These are phyloP conservation scores for Dolichallabes microphthalmus DNA, from an alignment of 2,113 vertebrate genomes.

Conservation along the genomic window DNA sequence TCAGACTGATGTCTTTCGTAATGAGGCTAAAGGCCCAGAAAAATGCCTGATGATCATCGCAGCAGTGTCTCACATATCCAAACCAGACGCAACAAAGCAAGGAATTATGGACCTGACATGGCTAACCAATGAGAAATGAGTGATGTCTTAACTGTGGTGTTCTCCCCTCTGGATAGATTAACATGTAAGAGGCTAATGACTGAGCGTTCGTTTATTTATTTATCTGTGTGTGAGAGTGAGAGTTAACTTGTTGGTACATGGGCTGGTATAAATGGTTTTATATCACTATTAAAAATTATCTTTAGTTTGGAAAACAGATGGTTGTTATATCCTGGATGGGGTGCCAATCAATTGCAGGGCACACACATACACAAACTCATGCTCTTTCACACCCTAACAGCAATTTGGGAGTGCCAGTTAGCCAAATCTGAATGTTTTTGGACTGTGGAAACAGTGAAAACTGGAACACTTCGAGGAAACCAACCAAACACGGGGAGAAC, in stretches of 20 bases:
- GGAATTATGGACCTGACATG: slow-evolving; percentile 32
- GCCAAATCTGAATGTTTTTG: no score
- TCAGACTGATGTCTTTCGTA: slow-evolving; percentile 32
- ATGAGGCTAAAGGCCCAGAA: slow-evolving; percentile 30
- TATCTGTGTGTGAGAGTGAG: background rate
- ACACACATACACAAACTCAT: no score
- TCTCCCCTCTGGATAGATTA: slow-evolving; percentile 3
- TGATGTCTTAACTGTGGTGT: slow-evolving; percentile 28
- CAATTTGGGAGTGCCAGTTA: no score
- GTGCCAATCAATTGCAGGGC: no score
- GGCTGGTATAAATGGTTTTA: no score
- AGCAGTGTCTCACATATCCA: slow-evolving; percentile 31
- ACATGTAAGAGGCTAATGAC: slow-evolving; percentile 18
- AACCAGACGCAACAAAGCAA: slow-evolving; percentile 8
- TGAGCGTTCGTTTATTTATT: background rate
- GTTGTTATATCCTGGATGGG: background rate
- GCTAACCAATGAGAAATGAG: slow-evolving; percentile 40
- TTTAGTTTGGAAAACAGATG: background rate
- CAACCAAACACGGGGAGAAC: no score
- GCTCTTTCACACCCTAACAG: no score
- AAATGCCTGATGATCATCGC: slow-evolving; percentile 32
- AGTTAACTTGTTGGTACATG: background rate
- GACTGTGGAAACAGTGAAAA: no score
- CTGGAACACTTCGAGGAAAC: no score
- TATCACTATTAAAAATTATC: no score